Evolutionary conservation across 1,140 invertebrate species (phyloP).

Genomic region (Neomicropteryx cornuta): DNA sequence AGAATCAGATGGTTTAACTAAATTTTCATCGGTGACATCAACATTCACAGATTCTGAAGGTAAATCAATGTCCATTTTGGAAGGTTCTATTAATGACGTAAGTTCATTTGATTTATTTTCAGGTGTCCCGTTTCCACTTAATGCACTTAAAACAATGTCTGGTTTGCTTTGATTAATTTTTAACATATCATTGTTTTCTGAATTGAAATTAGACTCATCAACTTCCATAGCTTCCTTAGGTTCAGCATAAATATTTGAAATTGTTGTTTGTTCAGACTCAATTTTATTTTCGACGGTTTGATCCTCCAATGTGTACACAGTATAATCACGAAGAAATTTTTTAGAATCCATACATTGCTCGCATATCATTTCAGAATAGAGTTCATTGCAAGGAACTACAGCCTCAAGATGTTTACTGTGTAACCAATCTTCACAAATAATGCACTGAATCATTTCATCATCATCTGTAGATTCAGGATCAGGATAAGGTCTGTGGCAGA

Average conservation of each 20-base stretch:
- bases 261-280: no score
- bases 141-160: conserved; percentile 9
- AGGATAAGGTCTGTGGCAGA: conserved; percentile 89
- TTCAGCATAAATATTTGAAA: no score
- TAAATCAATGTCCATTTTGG: no score
- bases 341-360: conserved; percentile 59
- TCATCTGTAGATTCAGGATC: conserved; percentile 69
- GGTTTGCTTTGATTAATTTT: conserved; percentile 2
- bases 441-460: conserved; percentile 95
- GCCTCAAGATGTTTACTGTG: conserved; percentile 72
- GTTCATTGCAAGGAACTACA: conserved; percentile 44
- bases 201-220: no score
- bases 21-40: no score
- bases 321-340: conserved; percentile 67
- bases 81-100: no score
- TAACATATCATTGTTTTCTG: background rate
- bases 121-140: conserved; percentile 5
- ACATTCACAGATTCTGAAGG: no score
- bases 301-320: conserved; percentile 25
- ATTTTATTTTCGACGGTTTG: background rate
- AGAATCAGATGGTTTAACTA: no score
- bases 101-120: conserved; percentile 3
- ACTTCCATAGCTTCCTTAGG: no score
- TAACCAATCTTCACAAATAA: conserved; percentile 97
- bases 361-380: conserved; percentile 73